These are phyloP conservation scores for Cheirogaleus medius DNA, from an alignment of 2,113 vertebrate genomes.

Conservation along the genomic window DNA sequence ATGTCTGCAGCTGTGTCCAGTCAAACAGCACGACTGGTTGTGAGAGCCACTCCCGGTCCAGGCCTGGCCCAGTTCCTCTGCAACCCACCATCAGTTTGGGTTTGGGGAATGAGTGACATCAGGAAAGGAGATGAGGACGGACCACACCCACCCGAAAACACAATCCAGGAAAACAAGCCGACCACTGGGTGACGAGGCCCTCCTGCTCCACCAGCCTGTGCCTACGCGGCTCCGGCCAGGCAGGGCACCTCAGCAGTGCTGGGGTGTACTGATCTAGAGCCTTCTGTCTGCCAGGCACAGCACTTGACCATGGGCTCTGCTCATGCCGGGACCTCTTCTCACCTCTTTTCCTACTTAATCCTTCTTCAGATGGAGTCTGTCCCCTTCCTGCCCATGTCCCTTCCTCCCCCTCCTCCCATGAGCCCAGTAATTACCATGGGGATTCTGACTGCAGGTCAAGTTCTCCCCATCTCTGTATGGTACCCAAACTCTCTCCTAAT, in stretches of 20 bases:
- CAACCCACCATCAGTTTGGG: too few species aligned
- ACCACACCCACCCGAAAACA: neutral
- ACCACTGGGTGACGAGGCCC: neutral
- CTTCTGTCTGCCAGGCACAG: neutral
- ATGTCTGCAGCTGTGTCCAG: neutral
- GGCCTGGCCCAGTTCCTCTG: accelerated
- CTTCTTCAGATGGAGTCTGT: neutral
- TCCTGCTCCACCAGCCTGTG: neutral
- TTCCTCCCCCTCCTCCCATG: neutral
- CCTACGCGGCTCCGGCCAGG: accelerated
- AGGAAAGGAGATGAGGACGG: neutral
- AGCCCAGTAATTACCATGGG: neutral
- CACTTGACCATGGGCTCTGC: neutral
- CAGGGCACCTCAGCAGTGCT: neutral
- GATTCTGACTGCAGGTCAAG: neutral
- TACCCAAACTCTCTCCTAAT: accelerated
- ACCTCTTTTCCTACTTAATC: neutral
- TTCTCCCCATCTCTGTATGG: neutral
- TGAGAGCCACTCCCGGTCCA: neutral
- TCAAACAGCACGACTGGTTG: neutral
- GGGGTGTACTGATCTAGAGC: neutral
- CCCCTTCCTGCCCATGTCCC: neutral
- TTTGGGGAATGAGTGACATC: accelerated
- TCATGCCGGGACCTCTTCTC: neutral
- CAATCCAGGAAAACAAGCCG: neutral